Evolutionary conservation across 2,888 invertebrate genomes (phyloP).

Genomic region (Pomacea canaliculata): DNA sequence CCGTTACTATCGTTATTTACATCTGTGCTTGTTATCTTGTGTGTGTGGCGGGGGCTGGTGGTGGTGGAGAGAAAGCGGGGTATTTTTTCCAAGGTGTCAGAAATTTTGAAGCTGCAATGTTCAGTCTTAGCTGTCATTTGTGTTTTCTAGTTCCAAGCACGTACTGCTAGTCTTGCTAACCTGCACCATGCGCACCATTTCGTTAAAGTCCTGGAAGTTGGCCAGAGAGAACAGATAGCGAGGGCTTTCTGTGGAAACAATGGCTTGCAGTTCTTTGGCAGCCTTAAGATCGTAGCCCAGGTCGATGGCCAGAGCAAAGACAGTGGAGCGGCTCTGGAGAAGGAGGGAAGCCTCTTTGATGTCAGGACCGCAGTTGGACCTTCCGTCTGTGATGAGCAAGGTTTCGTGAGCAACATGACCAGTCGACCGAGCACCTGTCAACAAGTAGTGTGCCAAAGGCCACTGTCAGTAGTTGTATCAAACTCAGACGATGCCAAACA

Average conservation of each 20-base stretch:
- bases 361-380: constrained; percentile 1
- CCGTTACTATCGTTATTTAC: too few species aligned
- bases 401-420: constrained; percentile 2
- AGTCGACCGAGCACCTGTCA: too few species aligned
- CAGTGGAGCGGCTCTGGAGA: constrained; percentile 14
- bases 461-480: too few species aligned
- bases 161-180: neutral
- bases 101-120: too few species aligned
- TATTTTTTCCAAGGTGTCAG: too few species aligned
- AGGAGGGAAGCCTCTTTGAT: neutral
- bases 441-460: too few species aligned
- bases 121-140: too few species aligned
- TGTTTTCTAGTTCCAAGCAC: neutral
- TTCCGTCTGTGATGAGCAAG: constrained; percentile 9
- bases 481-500: too few species aligned
- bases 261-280: constrained; percentile 22
- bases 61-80: too few species aligned
- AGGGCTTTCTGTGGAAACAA: constrained; percentile 25
- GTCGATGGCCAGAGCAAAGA: constrained; percentile 32
- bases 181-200: constrained; percentile 13
- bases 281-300: constrained; percentile 14
- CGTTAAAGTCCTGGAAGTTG: constrained; percentile 25
- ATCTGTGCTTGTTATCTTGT: too few species aligned
- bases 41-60: too few species aligned
- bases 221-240: constrained; percentile 30